Percentiles rank a stretch among this genome's conserved stretches.
Conservation (phyloP, 37 sponge, comb jelly and placozoan species). For the Lycopodina hypogea region DNA sequence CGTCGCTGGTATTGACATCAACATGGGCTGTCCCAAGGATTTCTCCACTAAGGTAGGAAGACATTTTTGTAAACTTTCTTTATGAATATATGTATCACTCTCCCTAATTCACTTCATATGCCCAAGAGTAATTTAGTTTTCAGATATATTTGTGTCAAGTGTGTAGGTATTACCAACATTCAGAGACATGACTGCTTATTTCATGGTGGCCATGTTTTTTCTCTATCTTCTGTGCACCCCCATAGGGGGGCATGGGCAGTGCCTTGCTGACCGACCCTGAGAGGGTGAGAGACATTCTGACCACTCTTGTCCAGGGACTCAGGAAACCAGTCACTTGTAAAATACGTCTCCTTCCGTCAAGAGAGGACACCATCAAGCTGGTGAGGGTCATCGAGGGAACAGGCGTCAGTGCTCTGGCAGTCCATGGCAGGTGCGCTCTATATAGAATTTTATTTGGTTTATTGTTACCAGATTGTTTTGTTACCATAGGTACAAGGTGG, state of each 20-base stretch:
- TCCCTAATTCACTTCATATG: background rate
- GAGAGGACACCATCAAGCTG: slow-evolving; percentile 82
- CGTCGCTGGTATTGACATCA: slow-evolving; percentile 96
- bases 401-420: slow-evolving; percentile 91
- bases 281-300: slow-evolving; percentile 79
- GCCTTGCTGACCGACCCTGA: slow-evolving; percentile 86
- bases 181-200: no score
- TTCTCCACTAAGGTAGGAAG: slow-evolving; percentile 83
- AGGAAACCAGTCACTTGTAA: slow-evolving; percentile 93
- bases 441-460: no score
- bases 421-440: slow-evolving; percentile 81
- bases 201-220: no score
- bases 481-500: slow-evolving; percentile 19
- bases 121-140: no score
- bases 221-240: background rate
- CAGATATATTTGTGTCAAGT: no score
- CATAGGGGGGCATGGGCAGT: slow-evolving; percentile 97
- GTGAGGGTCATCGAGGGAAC: slow-evolving; percentile 85
- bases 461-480: background rate
- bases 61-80: no score
- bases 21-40: slow-evolving; percentile 99
- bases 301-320: slow-evolving; percentile 65
- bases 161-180: no score
- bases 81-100: background rate
- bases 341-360: slow-evolving; percentile 83